Percentiles rank a stretch among this genome's conserved stretches.
These are phyloP conservation scores for Ostrea edulis DNA, from an alignment of 1,140 invertebrate species.

Conservation along the genomic window DNA sequence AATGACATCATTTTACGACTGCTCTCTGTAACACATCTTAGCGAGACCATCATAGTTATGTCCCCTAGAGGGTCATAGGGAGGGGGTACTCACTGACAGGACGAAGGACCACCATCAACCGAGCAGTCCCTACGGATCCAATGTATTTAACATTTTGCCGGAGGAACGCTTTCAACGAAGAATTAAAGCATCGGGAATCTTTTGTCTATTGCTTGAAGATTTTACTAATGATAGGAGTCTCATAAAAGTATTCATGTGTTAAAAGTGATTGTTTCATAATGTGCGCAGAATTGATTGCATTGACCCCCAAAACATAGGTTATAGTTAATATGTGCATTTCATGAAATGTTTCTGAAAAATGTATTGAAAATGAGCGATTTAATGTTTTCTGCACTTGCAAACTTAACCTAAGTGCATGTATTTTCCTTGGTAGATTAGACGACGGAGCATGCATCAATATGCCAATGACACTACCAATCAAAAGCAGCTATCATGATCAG, in stretches of 20 bases:
- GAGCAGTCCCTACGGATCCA: not conserved
- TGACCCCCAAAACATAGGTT: not conserved
- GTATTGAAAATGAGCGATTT: not conserved
- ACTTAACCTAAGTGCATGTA: not conserved
- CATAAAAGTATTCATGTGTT: conserved; percentile 13
- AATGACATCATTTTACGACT: not conserved
- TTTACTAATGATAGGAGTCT: conserved; percentile 8
- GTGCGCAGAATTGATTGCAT: conserved; percentile 1
- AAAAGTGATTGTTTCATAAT: conserved; percentile 16
- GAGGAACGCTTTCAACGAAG: not conserved
- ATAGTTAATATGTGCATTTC: not conserved
- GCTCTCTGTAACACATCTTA: conserved; percentile 11
- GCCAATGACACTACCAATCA: conserved; percentile 36
- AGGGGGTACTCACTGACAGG: not conserved
- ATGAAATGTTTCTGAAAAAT: not conserved
- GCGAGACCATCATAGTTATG: conserved; percentile 17
- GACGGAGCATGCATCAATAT: conserved; percentile 21
- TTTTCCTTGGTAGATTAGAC: not conserved
- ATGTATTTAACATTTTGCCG: not conserved
- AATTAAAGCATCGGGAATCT: conserved; percentile 23
- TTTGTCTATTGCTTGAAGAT: not conserved
- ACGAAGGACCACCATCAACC: not conserved
- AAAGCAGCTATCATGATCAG: conserved; percentile 20
- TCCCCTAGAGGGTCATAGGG: not conserved
- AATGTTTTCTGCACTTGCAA: not conserved